phyloP scores from a whole-genome alignment of 1,140 invertebrate species.

The Calycopis cecrops region DNA sequence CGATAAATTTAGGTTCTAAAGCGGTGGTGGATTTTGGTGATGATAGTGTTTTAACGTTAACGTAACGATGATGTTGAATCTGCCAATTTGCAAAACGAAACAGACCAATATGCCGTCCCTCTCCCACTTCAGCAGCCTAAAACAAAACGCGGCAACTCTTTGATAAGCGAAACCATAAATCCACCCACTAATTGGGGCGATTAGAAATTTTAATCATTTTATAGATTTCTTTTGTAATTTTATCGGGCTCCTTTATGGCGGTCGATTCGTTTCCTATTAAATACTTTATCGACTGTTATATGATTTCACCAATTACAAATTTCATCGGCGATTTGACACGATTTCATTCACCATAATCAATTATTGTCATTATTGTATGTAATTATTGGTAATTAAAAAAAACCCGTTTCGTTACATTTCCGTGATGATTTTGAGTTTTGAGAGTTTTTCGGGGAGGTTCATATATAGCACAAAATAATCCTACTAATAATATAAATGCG shows the following conservation, averaged over 20 bases:
- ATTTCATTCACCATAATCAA: conserved; percentile 33
- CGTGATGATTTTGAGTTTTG: too few relatives aligned
- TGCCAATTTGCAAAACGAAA: too few relatives aligned
- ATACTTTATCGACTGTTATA: conserved; percentile 62
- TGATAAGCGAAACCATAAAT: conserved; percentile 66
- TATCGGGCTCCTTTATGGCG: conserved; percentile 59
- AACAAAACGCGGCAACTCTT: conserved; percentile 9
- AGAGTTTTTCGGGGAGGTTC: too few relatives aligned
- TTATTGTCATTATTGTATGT: conserved; percentile 19
- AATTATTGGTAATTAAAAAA: conserved; percentile 1
- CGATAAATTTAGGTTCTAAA: too few relatives aligned
- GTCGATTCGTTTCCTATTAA: conserved; percentile 60
- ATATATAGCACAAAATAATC: too few relatives aligned
- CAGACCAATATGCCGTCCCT: too few relatives aligned
- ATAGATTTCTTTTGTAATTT: conserved; percentile 70
- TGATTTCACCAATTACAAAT: conserved; percentile 62
- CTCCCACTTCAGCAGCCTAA: neutral
- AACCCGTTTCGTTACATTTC: neutral
- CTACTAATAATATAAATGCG: too few relatives aligned
- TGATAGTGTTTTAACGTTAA: too few relatives aligned
- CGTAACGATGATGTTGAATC: too few relatives aligned
- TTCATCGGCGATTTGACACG: conserved; percentile 44
- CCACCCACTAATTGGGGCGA: conserved; percentile 59
- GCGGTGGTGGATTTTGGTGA: too few relatives aligned
- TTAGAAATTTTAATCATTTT: conserved; percentile 70